Conservation (phyloP, 2,888 invertebrate species). For the Campopleginae sp. region DNA sequence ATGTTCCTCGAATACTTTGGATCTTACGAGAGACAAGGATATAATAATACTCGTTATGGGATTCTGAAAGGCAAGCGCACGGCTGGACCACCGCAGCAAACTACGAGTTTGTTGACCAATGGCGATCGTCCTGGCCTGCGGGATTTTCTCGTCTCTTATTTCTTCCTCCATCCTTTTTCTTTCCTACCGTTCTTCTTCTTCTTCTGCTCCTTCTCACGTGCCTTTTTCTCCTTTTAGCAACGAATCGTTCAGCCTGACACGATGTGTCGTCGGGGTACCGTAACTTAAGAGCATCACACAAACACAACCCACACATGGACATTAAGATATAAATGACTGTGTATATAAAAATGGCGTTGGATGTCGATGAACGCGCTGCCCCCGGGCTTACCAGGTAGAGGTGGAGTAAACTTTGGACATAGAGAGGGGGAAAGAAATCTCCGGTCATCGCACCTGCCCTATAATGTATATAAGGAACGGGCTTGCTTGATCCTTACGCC, state of each 20-base stretch:
- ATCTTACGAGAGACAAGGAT: constrained; percentile 8
- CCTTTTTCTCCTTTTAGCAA: constrained; percentile 5
- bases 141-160: constrained; percentile 39
- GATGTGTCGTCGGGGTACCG: constrained; percentile 71
- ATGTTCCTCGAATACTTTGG: constrained; percentile 34
- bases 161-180: constrained; percentile 24
- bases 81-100: constrained; percentile 42
- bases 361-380: constrained; percentile 65
- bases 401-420: constrained; percentile 52
- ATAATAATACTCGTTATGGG: constrained; percentile 6
- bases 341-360: constrained; percentile 44
- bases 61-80: background rate
- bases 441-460: constrained; percentile 83
- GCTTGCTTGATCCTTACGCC: constrained; percentile 75
- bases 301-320: constrained; percentile 39
- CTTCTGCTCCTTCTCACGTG: constrained; percentile 3
- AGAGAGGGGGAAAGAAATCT: constrained; percentile 72
- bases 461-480: constrained; percentile 75
- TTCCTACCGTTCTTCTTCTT: constrained; percentile 18
- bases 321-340: constrained; percentile 10
- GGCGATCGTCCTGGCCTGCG: constrained; percentile 38
- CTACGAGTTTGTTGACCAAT: constrained; percentile 62
- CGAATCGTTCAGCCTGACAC: constrained; percentile 50
- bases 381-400: constrained; percentile 56
- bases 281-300: constrained; percentile 71